Evolutionary conservation across 1,140 invertebrate genomes (phyloP).

Genomic region (Berghia stephanieae): DNA sequence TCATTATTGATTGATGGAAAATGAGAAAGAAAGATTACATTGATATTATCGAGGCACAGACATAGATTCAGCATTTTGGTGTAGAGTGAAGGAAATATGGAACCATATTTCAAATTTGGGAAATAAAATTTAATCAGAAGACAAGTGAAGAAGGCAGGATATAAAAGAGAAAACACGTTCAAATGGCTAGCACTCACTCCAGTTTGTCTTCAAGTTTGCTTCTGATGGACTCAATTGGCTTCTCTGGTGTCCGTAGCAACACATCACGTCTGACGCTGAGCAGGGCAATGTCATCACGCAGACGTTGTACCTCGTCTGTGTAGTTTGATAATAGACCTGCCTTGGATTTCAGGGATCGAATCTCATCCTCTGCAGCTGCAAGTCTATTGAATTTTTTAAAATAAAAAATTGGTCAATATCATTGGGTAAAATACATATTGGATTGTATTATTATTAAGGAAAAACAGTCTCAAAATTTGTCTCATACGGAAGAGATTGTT

Average conservation of each 20-base stretch:
- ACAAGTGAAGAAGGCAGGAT: no score
- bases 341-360: slow-evolving; percentile 51
- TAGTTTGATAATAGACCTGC: slow-evolving; percentile 60
- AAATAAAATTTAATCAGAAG: no score
- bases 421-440: not conserved
- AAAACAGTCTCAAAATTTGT: not conserved
- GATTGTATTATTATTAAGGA: not conserved
- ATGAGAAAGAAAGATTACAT: no score
- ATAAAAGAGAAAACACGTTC: no score
- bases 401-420: not conserved
- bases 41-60: no score
- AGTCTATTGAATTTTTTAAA: slow-evolving; percentile 45
- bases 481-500: no score
- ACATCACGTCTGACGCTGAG: slow-evolving; percentile 47
- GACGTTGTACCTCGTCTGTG: slow-evolving; percentile 59
- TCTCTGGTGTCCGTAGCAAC: slow-evolving; percentile 21
- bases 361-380: slow-evolving; percentile 59
- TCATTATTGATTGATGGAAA: no score
- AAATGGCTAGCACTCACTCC: no score
- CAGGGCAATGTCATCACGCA: slow-evolving; percentile 62
- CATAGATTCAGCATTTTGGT: no score
- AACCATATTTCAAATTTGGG: no score
- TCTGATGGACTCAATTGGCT: not conserved
- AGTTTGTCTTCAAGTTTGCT: slow-evolving; percentile 28
- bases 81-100: no score